phyloP scores from a whole-genome alignment of 2,113 vertebrate species.

The Poecilia latipinna region DNA sequence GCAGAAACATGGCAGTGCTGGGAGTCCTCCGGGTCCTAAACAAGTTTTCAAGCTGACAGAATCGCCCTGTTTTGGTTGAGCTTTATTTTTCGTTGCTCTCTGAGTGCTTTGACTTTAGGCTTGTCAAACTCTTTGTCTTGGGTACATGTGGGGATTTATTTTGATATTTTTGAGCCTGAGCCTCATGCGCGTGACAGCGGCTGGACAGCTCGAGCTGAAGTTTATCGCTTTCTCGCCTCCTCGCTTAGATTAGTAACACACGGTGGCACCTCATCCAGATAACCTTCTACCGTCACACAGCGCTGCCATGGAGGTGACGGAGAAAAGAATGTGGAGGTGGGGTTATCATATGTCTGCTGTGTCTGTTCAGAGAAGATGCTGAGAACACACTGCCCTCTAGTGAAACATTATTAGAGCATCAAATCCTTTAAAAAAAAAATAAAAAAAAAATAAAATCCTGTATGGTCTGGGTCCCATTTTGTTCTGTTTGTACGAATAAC shows the following conservation, averaged over 20 bases:
- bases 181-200: slow-evolving; percentile 5
- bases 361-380: slow-evolving; percentile 25
- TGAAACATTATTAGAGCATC: slow-evolving; percentile 31
- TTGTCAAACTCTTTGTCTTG: neutral
- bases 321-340: slow-evolving; percentile 11
- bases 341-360: slow-evolving; percentile 32
- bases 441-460: neutral
- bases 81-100: slow-evolving; percentile 20
- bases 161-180: neutral
- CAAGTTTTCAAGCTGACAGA: slow-evolving; percentile 4
- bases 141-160: neutral
- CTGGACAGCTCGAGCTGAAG: slow-evolving; percentile 49
- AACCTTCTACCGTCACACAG: slow-evolving; percentile 50
- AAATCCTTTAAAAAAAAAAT: slow-evolving; percentile 4
- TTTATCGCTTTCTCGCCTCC: slow-evolving; percentile 59
- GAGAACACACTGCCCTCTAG: slow-evolving; percentile 74
- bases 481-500: neutral
- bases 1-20: neutral
- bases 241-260: slow-evolving; percentile 71
- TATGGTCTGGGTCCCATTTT: neutral
- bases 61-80: neutral
- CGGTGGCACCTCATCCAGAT: slow-evolving; percentile 62
- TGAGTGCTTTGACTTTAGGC: neutral
- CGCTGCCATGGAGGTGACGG: slow-evolving; percentile 34
- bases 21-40: neutral